phyloP scores from a whole-genome alignment of 2,113 vertebrate species.

The Ptilonorhynchus violaceus region DNA sequence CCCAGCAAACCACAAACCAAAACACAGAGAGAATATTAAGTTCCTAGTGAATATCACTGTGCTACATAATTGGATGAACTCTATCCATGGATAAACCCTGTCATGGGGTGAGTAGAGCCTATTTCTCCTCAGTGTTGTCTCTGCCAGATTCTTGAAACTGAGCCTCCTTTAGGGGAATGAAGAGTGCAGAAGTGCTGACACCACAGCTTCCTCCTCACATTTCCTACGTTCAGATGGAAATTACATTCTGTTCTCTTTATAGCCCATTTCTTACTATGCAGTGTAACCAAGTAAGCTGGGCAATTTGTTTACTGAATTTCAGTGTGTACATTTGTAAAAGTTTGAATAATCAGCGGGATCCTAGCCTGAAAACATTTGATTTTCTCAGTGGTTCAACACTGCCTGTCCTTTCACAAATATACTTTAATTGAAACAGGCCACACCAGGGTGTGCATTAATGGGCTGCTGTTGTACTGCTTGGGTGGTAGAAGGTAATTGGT shows the following conservation, averaged over 20 bases:
- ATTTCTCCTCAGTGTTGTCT: not conserved
- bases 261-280: not conserved
- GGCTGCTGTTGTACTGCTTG: slow-evolving; percentile 7
- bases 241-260: not conserved
- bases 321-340: not conserved
- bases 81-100: not conserved
- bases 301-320: slow-evolving; percentile 30
- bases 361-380: not conserved
- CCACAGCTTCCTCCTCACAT: not conserved
- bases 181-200: slow-evolving; percentile 33
- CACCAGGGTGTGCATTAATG: slow-evolving; percentile 42
- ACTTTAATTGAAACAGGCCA: slow-evolving; percentile 46
- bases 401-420: not conserved
- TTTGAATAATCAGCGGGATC: slow-evolving; percentile 13
- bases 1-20: not conserved
- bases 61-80: not conserved
- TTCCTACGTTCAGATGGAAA: not conserved
- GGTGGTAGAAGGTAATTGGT: slow-evolving; percentile 58
- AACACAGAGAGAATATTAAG: not conserved
- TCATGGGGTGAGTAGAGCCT: not conserved
- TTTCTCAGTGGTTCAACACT: not conserved
- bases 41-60: not conserved
- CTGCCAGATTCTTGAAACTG: not conserved
- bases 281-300: not conserved
- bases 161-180: not conserved